Percentiles rank a stretch among this genome's conserved stretches.
phyloP scores from a whole-genome alignment of 2,888 invertebrate genomes.

The Apoda limacodes region DNA sequence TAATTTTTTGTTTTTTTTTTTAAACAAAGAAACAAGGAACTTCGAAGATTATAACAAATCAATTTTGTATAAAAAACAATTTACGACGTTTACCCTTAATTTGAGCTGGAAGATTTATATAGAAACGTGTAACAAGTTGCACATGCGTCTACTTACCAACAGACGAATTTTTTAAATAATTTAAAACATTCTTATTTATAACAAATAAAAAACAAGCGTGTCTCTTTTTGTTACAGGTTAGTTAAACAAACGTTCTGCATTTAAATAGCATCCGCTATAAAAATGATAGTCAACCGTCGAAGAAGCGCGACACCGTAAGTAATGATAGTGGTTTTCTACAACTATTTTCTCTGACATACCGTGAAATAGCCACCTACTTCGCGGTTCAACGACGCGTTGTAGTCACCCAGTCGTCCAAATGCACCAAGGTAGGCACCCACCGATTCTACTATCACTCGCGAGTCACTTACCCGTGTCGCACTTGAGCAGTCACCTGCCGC shows the following conservation, averaged over 20 bases:
- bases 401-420: too few relatives aligned
- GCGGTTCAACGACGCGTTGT: constrained; percentile 25
- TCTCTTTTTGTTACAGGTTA: constrained; percentile 41
- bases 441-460: neutral
- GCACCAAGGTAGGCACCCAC: neutral
- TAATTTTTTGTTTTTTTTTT: too few relatives aligned
- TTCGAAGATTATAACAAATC: too few relatives aligned
- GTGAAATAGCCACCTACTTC: constrained; percentile 52
- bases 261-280: constrained; percentile 37
- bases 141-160: too few relatives aligned
- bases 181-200: too few relatives aligned
- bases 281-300: constrained; percentile 31
- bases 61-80: too few relatives aligned
- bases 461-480: constrained; percentile 3
- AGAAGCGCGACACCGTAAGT: constrained; percentile 34
- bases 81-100: too few relatives aligned
- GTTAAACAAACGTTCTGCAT: constrained; percentile 31
- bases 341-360: constrained; percentile 45
- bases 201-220: too few relatives aligned
- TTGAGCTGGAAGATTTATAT: too few relatives aligned
- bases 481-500: constrained; percentile 50
- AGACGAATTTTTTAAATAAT: too few relatives aligned
- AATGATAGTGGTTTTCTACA: constrained; percentile 46
- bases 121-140: too few relatives aligned
- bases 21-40: too few relatives aligned